Percentiles rank a stretch among this genome's conserved stretches.
Conservation (phyloP, 2,888 invertebrate genomes). For the Hypolimnas misippus region DNA sequence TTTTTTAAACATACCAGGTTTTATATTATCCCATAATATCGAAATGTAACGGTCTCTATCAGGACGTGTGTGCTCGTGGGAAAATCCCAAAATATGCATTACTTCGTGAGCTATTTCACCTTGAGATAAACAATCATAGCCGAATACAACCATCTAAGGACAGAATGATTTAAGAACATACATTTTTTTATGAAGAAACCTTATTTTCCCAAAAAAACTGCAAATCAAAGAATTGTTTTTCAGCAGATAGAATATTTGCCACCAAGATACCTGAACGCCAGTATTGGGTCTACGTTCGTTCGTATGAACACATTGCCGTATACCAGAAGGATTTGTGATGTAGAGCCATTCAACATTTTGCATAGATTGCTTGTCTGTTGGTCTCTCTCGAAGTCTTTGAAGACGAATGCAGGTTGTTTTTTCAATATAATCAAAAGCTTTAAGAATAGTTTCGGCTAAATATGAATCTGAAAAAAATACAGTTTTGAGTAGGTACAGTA, state of each 20-base stretch:
- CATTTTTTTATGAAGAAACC: no score
- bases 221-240: no score
- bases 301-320: constrained; percentile 74
- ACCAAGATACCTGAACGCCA: constrained; percentile 78
- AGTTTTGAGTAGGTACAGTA: no score
- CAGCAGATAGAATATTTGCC: no score
- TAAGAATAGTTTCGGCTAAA: constrained; percentile 58
- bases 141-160: constrained; percentile 69
- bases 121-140: constrained; percentile 80
- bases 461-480: constrained; percentile 54
- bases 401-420: constrained; percentile 71
- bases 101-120: constrained; percentile 91
- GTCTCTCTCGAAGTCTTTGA: constrained; percentile 66
- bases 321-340: constrained; percentile 70
- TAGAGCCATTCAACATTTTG: constrained; percentile 68
- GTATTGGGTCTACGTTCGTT: constrained; percentile 62
- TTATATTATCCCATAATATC: constrained; percentile 88
- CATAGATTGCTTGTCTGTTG: constrained; percentile 62
- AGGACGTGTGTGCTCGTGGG: constrained; percentile 90
- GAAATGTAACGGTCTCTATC: constrained; percentile 88
- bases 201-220: no score
- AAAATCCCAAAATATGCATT: constrained; percentile 91
- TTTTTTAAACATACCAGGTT: constrained; percentile 72
- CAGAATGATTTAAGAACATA: no score
- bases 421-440: constrained; percentile 72